A percentile compares a stretch with the other conserved stretches of the same genome.
phyloP scores from a whole-genome alignment of 2,113 vertebrate genomes.

The Puntigrus tetrazona region DNA sequence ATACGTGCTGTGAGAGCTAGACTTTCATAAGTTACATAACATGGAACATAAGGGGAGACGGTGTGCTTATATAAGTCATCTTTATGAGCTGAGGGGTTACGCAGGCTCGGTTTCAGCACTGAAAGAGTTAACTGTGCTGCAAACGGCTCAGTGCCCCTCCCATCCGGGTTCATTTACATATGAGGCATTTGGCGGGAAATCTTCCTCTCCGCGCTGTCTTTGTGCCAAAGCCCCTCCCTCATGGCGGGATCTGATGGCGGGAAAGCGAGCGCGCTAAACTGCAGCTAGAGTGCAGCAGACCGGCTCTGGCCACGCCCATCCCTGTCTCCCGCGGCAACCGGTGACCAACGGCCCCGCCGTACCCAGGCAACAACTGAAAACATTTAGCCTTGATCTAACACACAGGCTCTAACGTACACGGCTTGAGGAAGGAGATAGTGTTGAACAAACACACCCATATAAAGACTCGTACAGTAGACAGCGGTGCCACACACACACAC shows the following conservation, averaged over 20 bases:
- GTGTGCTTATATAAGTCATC: conserved; percentile 1
- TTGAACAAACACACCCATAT: conserved; percentile 19
- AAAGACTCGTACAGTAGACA: conserved; percentile 6
- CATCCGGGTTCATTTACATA: conserved; percentile 49
- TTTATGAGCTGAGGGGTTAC: not conserved
- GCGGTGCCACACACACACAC: not conserved
- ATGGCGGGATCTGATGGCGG: conserved; percentile 53
- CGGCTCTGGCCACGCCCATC: conserved; percentile 44
- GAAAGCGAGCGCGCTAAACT: conserved; percentile 56
- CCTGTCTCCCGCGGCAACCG: conserved; percentile 44
- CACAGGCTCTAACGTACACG: conserved; percentile 14
- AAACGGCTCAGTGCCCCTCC: conserved; percentile 13
- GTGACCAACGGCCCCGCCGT: conserved; percentile 10
- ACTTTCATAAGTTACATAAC: conserved; percentile 17
- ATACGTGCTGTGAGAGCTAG: not conserved
- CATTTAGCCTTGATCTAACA: conserved; percentile 39
- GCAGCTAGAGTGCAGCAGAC: conserved; percentile 53
- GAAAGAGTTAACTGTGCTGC: conserved; percentile 47
- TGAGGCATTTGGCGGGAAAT: conserved; percentile 55
- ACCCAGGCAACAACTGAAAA: conserved; percentile 47
- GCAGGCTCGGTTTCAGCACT: conserved; percentile 18
- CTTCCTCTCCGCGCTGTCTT: conserved; percentile 15
- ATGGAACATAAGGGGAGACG: not conserved
- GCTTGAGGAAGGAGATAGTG: conserved; percentile 13
- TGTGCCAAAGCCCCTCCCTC: conserved; percentile 51